Evolutionary conservation across 2,797 vertebrate genomes (phyloP).

Genomic region (Okamejei kenojei): DNA sequence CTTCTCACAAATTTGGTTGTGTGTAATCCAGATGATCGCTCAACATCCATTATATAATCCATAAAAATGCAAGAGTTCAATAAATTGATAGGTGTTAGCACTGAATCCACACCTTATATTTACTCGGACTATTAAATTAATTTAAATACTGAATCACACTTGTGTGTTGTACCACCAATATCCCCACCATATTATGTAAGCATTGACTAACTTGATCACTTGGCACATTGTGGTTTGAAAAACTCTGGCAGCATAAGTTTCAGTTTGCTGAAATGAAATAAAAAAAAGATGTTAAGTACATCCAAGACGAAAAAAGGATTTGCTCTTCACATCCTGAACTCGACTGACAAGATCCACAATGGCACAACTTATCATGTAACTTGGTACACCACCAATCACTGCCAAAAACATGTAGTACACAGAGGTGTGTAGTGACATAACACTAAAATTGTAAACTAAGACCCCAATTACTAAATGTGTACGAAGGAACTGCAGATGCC

Average conservation of each 20-base stretch:
- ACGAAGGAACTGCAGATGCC: too few relatives aligned
- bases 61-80: conserved; percentile 1
- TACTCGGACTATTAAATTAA: background rate
- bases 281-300: conserved; percentile 16
- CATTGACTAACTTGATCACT: background rate
- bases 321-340: background rate
- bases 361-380: background rate
- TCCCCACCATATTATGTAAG: background rate
- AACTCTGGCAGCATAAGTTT: conserved; percentile 24
- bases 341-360: background rate
- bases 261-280: conserved; percentile 28
- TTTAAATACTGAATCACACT: background rate
- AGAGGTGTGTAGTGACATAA: background rate
- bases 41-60: background rate
- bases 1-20: background rate
- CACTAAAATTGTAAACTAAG: background rate
- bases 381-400: background rate
- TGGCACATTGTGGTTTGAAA: background rate
- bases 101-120: background rate
- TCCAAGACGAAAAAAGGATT: background rate
- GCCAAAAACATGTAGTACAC: background rate
- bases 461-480: background rate
- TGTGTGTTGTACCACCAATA: background rate
- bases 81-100: background rate
- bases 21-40: background rate